Evolutionary conservation across 53 echinoderm and acorn worm genomes (phyloP).

Genomic region (Glandiceps talaboti): DNA sequence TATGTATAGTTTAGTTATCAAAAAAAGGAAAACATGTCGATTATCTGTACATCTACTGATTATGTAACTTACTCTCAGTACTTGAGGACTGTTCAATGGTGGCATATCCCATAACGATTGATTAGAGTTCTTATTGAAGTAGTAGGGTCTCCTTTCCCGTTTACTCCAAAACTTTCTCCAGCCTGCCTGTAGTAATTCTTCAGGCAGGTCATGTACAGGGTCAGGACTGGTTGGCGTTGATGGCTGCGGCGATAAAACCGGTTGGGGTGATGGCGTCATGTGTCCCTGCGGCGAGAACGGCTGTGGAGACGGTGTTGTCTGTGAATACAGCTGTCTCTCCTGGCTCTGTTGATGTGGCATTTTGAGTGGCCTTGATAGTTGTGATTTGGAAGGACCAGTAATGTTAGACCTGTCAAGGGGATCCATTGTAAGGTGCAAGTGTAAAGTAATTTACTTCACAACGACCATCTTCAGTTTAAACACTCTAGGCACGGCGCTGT

Average conservation of each 20-base stretch:
- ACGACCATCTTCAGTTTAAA: background rate
- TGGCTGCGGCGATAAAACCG: constrained; percentile 29
- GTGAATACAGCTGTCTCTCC: background rate
- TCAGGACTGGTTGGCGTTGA: constrained; percentile 85
- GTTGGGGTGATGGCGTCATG: constrained; percentile 16
- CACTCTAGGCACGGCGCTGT: too few relatives aligned
- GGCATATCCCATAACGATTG: constrained; percentile 96
- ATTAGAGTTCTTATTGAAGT: constrained; percentile 87
- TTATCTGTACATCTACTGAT: too few relatives aligned
- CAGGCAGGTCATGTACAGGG: constrained; percentile 79
- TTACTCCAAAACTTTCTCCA: constrained; percentile 94
- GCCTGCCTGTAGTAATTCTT: constrained; percentile 80
- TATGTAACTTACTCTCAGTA: background rate
- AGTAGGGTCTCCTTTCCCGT: constrained; percentile 81
- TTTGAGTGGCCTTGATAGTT: background rate
- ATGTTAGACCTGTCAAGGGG: background rate
- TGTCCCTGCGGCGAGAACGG: constrained; percentile 14
- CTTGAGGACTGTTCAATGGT: constrained; percentile 25
- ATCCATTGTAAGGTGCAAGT: background rate
- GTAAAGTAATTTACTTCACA: background rate
- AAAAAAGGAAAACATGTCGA: too few relatives aligned
- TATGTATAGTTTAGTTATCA: too few relatives aligned
- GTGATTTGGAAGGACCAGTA: background rate
- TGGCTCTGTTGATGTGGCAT: background rate
- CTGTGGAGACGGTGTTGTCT: background rate